Conservation (phyloP, 1,140 invertebrate species). For the Choristoneura fumiferana region DNA sequence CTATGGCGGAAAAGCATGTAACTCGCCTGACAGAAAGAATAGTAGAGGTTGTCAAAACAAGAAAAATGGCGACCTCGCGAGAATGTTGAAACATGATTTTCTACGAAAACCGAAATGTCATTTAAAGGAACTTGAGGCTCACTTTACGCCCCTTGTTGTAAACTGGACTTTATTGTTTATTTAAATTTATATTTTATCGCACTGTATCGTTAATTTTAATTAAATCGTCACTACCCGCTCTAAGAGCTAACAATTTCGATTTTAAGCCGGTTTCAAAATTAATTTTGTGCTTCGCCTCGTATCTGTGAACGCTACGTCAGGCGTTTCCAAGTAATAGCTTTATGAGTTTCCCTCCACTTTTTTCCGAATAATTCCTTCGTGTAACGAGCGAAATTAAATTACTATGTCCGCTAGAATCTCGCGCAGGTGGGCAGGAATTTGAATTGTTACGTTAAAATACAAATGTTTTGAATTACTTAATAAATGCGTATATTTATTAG, state of each 20-base stretch:
- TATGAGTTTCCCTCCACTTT: conserved; percentile 57
- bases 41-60: no score
- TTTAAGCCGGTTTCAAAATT: conserved; percentile 36
- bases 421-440: conserved; percentile 38
- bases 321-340: conserved; percentile 54
- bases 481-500: no score
- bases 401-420: conserved; percentile 38
- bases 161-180: conserved; percentile 5
- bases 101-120: no score
- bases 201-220: conserved; percentile 28
- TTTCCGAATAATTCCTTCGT: conserved; percentile 50
- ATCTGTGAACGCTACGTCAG: conserved; percentile 47
- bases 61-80: no score
- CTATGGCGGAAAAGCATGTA: no score
- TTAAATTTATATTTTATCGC: conserved; percentile 19
- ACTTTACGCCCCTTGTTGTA: no score
- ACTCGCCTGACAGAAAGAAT: no score
- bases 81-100: no score
- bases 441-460: conserved; percentile 17
- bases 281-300: conserved; percentile 42
- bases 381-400: conserved; percentile 58
- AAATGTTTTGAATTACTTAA: not conserved
- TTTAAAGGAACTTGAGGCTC: no score
- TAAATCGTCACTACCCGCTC: conserved; percentile 27
- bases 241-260: conserved; percentile 32